A percentile compares a stretch with the other conserved stretches of the same genome.
Evolutionary conservation across 2,113 vertebrate genomes (phyloP).

Genomic region (Junco hyemalis): DNA sequence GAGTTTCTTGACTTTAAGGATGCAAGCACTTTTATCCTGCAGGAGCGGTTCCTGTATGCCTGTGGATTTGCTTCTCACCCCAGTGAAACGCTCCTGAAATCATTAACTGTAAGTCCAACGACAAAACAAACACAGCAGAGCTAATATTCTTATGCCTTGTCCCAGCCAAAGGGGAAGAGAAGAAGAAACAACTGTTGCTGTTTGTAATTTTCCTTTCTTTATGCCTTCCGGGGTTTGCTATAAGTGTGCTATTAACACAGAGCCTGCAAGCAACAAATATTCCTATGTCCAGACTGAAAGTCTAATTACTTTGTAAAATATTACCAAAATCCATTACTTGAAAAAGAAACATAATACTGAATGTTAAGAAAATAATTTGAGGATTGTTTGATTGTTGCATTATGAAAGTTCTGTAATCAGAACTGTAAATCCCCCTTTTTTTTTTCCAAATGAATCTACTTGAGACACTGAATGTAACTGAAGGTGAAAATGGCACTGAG

Average conservation of each 20-base stretch:
- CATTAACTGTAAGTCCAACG: constrained; percentile 83
- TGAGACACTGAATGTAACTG: background rate
- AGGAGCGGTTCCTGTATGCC: constrained; percentile 95
- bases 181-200: background rate
- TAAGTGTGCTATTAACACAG: background rate
- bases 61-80: constrained; percentile 94
- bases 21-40: constrained; percentile 77
- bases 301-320: background rate
- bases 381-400: background rate
- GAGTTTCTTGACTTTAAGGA: constrained; percentile 93
- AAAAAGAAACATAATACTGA: background rate
- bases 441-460: background rate
- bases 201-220: background rate
- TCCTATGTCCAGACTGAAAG: background rate
- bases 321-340: background rate
- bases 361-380: background rate
- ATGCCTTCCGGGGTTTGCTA: background rate
- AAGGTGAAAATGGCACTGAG: background rate
- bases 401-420: background rate
- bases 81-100: constrained; percentile 83
- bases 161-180: background rate
- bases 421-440: background rate
- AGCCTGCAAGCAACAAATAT: background rate
- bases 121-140: background rate
- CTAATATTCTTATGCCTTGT: background rate